Evolutionary conservation across 2,797 vertebrate species (phyloP).

Genomic region (Hippopotamyrus pictus): DNA sequence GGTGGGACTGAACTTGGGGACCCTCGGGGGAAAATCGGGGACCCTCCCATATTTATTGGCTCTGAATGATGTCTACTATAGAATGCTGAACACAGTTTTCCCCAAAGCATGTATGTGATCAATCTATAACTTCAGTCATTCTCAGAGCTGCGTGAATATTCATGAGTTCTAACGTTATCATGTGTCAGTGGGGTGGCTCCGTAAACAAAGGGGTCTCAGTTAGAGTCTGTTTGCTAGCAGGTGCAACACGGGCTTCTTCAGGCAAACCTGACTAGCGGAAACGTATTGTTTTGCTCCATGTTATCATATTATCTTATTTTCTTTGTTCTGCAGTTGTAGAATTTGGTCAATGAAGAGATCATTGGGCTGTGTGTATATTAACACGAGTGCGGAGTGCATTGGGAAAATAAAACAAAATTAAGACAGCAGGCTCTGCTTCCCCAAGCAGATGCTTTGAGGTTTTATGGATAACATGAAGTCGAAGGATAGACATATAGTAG

Average conservation of each 20-base stretch:
- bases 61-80: not conserved
- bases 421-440: not conserved
- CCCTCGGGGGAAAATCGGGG: too few species aligned
- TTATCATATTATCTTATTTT: not conserved
- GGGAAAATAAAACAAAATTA: not conserved
- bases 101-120: not conserved
- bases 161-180: not conserved
- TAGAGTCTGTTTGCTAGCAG: not conserved
- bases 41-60: not conserved
- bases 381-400: not conserved
- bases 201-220: not conserved
- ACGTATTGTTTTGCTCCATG: not conserved
- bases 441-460: not conserved
- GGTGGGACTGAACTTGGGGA: not conserved
- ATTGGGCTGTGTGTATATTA: not conserved
- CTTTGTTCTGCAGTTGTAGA: not conserved
- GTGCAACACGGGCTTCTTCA: not conserved
- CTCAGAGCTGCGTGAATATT: not conserved
- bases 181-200: not conserved
- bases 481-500: not conserved
- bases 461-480: not conserved
- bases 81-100: not conserved
- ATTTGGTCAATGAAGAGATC: not conserved
- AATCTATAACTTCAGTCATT: not conserved
- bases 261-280: not conserved